A percentile compares a stretch with the other conserved stretches of the same genome.
These are phyloP conservation scores for Palythoa grandiflora DNA, from an alignment of 92 coral and sea anemone species.

Conservation along the genomic window DNA sequence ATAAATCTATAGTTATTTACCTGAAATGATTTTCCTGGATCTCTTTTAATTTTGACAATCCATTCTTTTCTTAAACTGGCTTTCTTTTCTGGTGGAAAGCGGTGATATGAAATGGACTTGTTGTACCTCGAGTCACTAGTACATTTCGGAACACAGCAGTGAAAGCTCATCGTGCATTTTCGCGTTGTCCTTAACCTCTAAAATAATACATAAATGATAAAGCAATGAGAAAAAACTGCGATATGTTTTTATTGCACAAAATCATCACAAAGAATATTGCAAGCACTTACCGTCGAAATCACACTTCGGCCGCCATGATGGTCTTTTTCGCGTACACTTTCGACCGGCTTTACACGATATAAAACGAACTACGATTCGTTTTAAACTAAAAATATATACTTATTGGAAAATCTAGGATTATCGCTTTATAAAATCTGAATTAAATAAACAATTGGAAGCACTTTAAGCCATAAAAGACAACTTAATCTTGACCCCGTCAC, in stretches of 20 bases:
- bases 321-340: constrained; percentile 6
- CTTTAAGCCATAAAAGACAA: too few relatives aligned
- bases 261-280: background rate
- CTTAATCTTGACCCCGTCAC: too few relatives aligned
- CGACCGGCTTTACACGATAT: constrained; percentile 1
- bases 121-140: constrained; percentile 48
- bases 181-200: constrained; percentile 13
- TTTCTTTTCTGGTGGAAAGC: constrained; percentile 46
- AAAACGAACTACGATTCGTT: constrained; percentile 7
- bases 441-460: too few relatives aligned
- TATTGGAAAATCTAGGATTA: too few relatives aligned
- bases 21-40: constrained; percentile 39
- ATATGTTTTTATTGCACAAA: constrained; percentile 2
- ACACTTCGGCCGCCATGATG: constrained; percentile 24
- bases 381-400: background rate
- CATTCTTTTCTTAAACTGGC: constrained; percentile 21
- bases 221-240: constrained; percentile 8
- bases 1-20: constrained; percentile 20
- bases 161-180: constrained; percentile 7
- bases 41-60: constrained; percentile 52
- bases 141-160: constrained; percentile 58
- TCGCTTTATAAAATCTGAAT: too few relatives aligned
- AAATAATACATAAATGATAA: constrained; percentile 10
- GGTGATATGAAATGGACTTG: constrained; percentile 51
- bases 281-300: constrained; percentile 2